Conservation (phyloP, 2,797 vertebrate species). For the Nasua narica region DNA sequence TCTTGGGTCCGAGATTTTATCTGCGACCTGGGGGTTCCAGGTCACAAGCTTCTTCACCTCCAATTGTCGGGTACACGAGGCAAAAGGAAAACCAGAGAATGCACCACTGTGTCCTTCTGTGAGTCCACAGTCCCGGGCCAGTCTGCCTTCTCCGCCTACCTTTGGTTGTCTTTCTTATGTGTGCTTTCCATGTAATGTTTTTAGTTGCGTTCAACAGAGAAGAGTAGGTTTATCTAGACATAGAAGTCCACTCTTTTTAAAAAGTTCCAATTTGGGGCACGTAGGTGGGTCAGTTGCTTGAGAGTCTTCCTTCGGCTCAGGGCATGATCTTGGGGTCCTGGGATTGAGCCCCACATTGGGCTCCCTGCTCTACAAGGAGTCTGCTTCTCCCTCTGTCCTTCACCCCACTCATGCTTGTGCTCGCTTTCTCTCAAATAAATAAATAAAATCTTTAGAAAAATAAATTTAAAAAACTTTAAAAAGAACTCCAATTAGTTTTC, state of each 20-base stretch:
- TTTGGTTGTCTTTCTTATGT: neutral
- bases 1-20: neutral
- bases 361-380: too few species aligned
- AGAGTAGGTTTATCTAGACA: neutral
- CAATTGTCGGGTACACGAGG: too few species aligned
- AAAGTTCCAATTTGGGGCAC: neutral
- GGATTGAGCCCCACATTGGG: too few species aligned
- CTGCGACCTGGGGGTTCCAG: neutral
- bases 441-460: too few species aligned
- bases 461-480: too few species aligned
- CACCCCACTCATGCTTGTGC: too few species aligned
- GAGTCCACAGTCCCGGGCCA: neutral
- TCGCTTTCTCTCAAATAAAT: too few species aligned
- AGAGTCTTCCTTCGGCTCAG: too few species aligned
- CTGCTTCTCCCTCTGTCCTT: too few species aligned
- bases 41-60: neutral
- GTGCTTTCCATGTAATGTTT: neutral
- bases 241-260: neutral
- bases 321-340: too few species aligned
- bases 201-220: neutral
- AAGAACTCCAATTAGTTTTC: neutral
- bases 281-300: too few species aligned
- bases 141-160: neutral
- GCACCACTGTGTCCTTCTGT: too few species aligned
- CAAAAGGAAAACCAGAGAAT: neutral